Evolutionary conservation across 2,113 vertebrate species (phyloP), one percentile per base, ranked within the genome.

Genomic region (Scatophagus argus): DNA sequence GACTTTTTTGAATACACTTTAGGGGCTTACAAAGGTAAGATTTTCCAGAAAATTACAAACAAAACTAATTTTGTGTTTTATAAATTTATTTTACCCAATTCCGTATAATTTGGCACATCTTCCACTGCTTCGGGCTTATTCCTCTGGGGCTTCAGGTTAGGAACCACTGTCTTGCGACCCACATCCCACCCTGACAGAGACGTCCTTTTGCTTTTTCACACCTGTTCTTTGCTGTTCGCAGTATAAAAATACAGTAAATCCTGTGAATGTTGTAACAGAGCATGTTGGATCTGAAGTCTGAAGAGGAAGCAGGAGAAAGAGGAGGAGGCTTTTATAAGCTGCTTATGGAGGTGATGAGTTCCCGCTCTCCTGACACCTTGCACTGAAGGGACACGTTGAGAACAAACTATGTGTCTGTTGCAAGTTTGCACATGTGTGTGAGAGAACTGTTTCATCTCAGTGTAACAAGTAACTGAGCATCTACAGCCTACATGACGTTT

Each of bases 221-320:
- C 25, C 27, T 29, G 43, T 23, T 82, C 60, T 61, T 11, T 12
- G 77, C 12, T 75, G 71, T 70, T 44, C 17, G 10, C 12, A 0
- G 16, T 29, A 64, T 23, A 29, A 79, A 83, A 85, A 79, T 27
- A 39, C 49, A 47, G 44, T 55, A 6, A 21, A 31, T 39, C 38
- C 41, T 58, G 38, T 36, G 23, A 58, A 21, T 47, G 58, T 32
- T 56, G 23, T 46, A 32, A 31, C 21, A 52, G 39, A 60, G 38
- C 21, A 6, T 65, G 52, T 29, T 49, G 56, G 61, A 41, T 68
- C 46, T 39, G 71, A 60, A 66, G 73, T 27, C 43, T 56, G 72
- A 68, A 41, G n/a, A 69, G 56, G 39, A 61, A 44, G 75, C 21
- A 43, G 65, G 25, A 36, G 39, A 36, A 56, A 17, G 13, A 71